Evolutionary conservation across 30 jellyfish, hydroid and myxozoan species (phyloP).

Genomic region (Clytia hemisphaerica): DNA sequence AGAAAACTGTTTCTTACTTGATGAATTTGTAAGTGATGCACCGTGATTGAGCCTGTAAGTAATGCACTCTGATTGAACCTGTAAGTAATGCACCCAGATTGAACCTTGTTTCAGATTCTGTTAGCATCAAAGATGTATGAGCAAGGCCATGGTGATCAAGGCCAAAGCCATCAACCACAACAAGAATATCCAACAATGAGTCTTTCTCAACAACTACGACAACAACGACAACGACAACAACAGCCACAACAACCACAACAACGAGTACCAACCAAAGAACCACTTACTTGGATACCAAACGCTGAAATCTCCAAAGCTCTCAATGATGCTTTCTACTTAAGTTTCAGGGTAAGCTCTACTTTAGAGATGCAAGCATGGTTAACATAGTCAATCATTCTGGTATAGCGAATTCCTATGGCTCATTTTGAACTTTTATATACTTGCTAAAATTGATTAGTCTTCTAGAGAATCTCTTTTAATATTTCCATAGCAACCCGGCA

Average conservation of each 20-base stretch:
- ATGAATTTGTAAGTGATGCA: not conserved
- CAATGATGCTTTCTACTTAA: slow-evolving; percentile 44
- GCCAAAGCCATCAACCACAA: no score
- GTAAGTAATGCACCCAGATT: not conserved
- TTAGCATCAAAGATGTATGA: slow-evolving; percentile 45
- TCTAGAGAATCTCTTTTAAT: not conserved
- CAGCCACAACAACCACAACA: no score
- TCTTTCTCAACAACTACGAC: no score
- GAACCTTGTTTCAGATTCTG: not conserved
- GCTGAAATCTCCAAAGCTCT: slow-evolving; percentile 18
- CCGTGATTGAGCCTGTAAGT: not conserved
- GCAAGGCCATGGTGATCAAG: slow-evolving; percentile 30
- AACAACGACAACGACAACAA: no score
- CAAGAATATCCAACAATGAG: no score
- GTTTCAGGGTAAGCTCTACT: slow-evolving; percentile 60
- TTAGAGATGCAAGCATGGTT: no score
- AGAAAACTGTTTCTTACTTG: not conserved
- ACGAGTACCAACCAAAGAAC: no score
- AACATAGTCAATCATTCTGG: no score
- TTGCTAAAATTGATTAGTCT: no score
- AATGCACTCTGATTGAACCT: no score
- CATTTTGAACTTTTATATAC: no score
- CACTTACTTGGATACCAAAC: slow-evolving; percentile 38
- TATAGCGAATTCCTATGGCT: no score
- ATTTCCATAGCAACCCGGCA: not conserved